Percentiles rank a stretch among this genome's conserved stretches.
These are phyloP conservation scores for Callaeas wilsoni DNA, from an alignment of 2,113 vertebrate species.

Conservation along the genomic window DNA sequence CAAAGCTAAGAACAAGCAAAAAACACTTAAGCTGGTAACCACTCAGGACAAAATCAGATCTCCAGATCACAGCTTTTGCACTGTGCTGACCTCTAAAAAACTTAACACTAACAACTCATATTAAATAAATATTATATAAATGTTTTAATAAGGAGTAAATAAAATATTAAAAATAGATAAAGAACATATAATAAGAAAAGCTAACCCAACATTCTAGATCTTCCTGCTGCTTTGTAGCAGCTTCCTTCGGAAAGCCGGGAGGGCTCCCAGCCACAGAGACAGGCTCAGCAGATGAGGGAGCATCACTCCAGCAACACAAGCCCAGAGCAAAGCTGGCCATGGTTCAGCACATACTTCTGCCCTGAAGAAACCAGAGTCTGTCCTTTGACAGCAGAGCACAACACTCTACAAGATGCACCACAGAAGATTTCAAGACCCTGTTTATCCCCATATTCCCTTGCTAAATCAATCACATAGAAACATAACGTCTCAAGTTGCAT, in stretches of 20 bases:
- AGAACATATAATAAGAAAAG: neutral
- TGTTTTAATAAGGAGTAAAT: neutral
- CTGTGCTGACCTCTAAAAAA: neutral
- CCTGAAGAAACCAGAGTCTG: neutral
- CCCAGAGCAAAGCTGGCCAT: neutral
- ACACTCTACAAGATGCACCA: neutral
- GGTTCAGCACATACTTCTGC: neutral
- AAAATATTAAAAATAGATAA: neutral
- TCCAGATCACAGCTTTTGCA: neutral
- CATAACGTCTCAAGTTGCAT: neutral
- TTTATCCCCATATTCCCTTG: neutral
- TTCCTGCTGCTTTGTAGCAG: neutral
- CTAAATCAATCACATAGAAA: neutral
- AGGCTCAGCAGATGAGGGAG: neutral
- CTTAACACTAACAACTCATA: neutral
- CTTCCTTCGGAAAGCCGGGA: rapidly evolving
- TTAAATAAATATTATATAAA: neutral
- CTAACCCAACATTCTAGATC: neutral
- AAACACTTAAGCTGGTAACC: neutral
- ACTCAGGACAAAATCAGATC: neutral
- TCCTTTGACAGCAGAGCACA: neutral
- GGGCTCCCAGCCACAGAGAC: neutral
- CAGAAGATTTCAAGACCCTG: neutral
- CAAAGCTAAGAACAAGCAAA: neutral
- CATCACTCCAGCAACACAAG: neutral